Conservation (phyloP, 53 echinoderm and acorn worm species). For the Hippasteria phrygiana region DNA sequence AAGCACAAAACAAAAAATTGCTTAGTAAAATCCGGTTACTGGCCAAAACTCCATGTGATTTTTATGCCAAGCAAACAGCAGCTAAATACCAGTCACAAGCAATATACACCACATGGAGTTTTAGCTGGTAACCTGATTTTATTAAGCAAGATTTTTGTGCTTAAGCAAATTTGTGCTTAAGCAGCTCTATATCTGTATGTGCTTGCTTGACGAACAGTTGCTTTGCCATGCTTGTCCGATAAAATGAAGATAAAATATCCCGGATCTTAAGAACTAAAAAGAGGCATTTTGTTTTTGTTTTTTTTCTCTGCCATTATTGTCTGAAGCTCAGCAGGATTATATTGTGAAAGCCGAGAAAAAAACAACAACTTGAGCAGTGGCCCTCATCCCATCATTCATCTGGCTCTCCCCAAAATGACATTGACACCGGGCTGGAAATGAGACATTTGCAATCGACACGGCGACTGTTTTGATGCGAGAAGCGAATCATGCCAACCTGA, state of each 20-base stretch:
- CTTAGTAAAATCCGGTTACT: too few relatives aligned
- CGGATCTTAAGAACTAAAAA: neutral
- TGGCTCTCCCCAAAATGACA: slow-evolving; percentile 22
- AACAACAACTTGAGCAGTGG: neutral
- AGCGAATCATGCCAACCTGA: slow-evolving; percentile 11
- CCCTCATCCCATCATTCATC: slow-evolving; percentile 21
- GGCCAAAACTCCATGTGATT: too few relatives aligned
- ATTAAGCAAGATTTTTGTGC: too few relatives aligned
- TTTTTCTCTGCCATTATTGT: neutral
- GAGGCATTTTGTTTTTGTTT: neutral
- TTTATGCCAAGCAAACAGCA: too few relatives aligned
- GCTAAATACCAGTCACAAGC: too few relatives aligned
- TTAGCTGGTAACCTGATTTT: too few relatives aligned
- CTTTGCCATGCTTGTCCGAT: neutral
- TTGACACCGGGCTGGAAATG: slow-evolving; percentile 47
- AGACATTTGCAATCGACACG: slow-evolving; percentile 53
- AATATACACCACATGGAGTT: too few relatives aligned
- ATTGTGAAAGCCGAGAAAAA: neutral
- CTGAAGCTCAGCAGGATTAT: neutral
- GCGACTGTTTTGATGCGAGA: slow-evolving; percentile 48
- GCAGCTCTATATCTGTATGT: too few relatives aligned
- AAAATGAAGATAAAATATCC: neutral
- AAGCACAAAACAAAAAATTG: too few relatives aligned
- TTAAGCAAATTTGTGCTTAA: too few relatives aligned
- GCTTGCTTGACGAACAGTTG: neutral